These are phyloP conservation scores for Aradophagus sp. DNA, from an alignment of 1,140 invertebrate species.

Conservation along the genomic window DNA sequence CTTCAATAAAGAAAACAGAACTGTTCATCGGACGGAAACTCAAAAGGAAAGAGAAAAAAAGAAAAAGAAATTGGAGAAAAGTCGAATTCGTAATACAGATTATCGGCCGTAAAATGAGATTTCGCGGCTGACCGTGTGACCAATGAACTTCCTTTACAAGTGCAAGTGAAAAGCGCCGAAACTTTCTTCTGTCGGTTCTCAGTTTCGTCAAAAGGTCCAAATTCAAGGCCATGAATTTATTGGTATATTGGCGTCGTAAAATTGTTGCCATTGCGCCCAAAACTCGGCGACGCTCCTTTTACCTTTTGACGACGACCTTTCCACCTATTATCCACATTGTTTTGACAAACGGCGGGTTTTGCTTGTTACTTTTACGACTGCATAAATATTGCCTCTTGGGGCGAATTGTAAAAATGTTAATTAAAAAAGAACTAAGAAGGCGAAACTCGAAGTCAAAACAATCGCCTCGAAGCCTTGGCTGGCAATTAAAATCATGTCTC, in stretches of 20 bases:
- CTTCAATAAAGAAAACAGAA: too few relatives aligned
- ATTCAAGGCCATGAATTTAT: conserved; percentile 60
- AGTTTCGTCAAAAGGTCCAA: conserved; percentile 36
- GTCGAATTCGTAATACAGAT: too few relatives aligned
- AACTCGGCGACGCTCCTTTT: conserved; percentile 8
- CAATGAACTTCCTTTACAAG: too few relatives aligned
- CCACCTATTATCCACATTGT: conserved; percentile 60
- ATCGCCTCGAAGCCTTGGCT: too few relatives aligned
- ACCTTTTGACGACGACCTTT: conserved; percentile 32
- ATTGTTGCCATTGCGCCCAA: conserved; percentile 48
- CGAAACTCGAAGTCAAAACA: conserved; percentile 6
- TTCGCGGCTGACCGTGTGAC: conserved; percentile 13
- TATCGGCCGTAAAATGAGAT: not conserved
- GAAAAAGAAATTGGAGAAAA: too few relatives aligned
- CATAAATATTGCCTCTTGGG: conserved; percentile 37
- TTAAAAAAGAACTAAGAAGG: conserved; percentile 16
- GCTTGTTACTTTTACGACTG: conserved; percentile 66
- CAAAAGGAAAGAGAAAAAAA: too few relatives aligned
- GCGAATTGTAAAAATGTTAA: conserved; percentile 29
- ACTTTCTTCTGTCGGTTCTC: too few relatives aligned
- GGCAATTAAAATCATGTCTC: too few relatives aligned
- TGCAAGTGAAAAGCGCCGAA: conserved; percentile 1
- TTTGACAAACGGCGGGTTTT: conserved; percentile 71
- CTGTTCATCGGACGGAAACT: too few relatives aligned
- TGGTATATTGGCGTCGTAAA: conserved; percentile 65